These are phyloP conservation scores for Gulo gulo DNA, from an alignment of 2,113 vertebrate genomes.

Conservation along the genomic window DNA sequence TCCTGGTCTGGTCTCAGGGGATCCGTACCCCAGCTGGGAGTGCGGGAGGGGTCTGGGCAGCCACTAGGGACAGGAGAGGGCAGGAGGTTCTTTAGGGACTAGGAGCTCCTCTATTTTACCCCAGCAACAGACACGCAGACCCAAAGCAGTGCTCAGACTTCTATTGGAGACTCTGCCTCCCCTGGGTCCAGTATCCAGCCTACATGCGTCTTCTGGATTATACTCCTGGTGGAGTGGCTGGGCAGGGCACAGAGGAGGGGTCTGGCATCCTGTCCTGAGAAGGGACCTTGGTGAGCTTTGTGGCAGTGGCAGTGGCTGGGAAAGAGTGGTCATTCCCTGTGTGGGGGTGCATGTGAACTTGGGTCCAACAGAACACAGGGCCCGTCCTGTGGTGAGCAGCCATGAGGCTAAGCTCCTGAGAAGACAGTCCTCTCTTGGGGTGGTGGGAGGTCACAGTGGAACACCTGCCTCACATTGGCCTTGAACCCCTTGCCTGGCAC, in stretches of 20 bases:
- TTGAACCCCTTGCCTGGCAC: not conserved
- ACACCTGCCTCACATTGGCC: not conserved
- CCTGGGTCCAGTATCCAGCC: not conserved
- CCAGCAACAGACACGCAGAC: conserved; percentile 39
- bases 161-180: conserved; percentile 40
- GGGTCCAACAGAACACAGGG: not conserved
- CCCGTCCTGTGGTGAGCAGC: not conserved
- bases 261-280: not conserved
- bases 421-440: not conserved
- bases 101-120: not conserved
- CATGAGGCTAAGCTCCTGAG: not conserved
- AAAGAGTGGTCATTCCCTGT: not conserved
- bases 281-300: not conserved
- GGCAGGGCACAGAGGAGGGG: not conserved
- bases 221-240: not conserved
- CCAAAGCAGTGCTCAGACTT: conserved; percentile 44
- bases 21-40: not conserved
- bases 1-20: not conserved
- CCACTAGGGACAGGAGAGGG: not conserved
- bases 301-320: conserved; percentile 6
- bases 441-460: not conserved
- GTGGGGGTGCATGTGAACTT: not conserved
- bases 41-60: not conserved
- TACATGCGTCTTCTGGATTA: not conserved
- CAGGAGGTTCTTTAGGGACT: not conserved